These are phyloP conservation scores for Leistus spinibarbis DNA, from an alignment of 2,888 invertebrate species.

Conservation along the genomic window DNA sequence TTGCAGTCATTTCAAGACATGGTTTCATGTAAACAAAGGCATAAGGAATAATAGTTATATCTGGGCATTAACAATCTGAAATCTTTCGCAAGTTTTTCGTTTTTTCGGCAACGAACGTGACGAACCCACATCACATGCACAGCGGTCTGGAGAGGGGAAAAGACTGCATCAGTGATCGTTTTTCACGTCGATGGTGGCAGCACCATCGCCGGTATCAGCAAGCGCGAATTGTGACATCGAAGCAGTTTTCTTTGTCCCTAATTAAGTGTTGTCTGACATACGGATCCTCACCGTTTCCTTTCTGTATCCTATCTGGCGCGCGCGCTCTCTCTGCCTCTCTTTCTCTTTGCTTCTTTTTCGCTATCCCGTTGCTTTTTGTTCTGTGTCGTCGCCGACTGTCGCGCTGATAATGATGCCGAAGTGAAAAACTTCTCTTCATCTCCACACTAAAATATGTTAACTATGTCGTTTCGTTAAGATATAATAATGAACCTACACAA, in stretches of 20 bases:
- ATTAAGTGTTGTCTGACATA: constrained; percentile 38
- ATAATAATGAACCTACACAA: not conserved
- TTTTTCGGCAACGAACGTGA: not conserved
- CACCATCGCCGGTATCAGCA: not conserved
- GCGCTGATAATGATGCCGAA: constrained; percentile 29
- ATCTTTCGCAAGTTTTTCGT: too few relatives aligned
- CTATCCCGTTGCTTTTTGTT: constrained; percentile 26
- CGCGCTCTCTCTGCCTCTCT: not conserved
- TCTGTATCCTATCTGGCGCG: too few relatives aligned
- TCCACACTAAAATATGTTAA: constrained; percentile 26
- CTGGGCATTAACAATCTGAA: too few relatives aligned
- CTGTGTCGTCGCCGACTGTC: not conserved
- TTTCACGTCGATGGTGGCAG: not conserved
- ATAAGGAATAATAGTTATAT: too few relatives aligned
- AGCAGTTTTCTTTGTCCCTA: constrained; percentile 35
- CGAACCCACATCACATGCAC: not conserved
- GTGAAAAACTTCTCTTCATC: constrained; percentile 18
- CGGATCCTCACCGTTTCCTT: constrained; percentile 28
- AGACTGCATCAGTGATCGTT: not conserved
- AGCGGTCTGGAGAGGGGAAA: not conserved
- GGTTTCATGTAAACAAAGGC: too few relatives aligned
- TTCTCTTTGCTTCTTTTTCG: not conserved
- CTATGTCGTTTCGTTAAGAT: not conserved
- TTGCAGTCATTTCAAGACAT: too few relatives aligned
- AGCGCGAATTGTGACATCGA: constrained; percentile 23